Conservation (phyloP, 2,113 vertebrate genomes). For the Varanus komodoensis region DNA sequence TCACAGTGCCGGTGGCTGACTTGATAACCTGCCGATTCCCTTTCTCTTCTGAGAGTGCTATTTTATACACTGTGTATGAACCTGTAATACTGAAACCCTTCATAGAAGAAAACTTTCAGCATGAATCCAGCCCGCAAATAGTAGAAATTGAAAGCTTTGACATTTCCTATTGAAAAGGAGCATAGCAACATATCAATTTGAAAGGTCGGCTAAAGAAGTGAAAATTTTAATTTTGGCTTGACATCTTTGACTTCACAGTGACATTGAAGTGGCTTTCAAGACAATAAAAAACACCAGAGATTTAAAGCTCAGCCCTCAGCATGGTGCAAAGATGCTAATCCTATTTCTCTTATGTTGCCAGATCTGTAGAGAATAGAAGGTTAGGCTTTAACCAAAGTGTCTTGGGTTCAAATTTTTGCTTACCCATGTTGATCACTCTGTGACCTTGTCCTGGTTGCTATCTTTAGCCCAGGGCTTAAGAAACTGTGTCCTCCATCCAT, state of each 20-base stretch:
- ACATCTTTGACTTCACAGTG: conserved; percentile 20
- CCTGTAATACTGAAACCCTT: conserved; percentile 23
- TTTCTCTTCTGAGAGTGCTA: background rate
- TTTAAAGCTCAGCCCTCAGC: background rate
- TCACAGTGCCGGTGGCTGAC: background rate
- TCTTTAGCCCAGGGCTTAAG: background rate
- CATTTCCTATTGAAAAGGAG: conserved; percentile 33
- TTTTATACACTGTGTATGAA: conserved; percentile 26
- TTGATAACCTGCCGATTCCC: conserved; percentile 1
- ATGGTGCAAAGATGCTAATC: background rate
- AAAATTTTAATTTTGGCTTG: conserved; percentile 32
- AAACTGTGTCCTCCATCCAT: background rate
- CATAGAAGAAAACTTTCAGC: conserved; percentile 14
- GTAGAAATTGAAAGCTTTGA: conserved; percentile 31
- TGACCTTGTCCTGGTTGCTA: background rate
- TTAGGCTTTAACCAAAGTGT: background rate
- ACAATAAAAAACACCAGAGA: background rate
- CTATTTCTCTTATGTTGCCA: background rate
- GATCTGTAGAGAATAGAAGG: background rate
- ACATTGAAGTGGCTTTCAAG: conserved; percentile 7
- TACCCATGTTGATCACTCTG: background rate
- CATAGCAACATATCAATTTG: background rate
- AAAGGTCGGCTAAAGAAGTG: conserved; percentile 30
- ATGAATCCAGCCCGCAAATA: conserved; percentile 15
- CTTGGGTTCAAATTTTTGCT: background rate